Evolutionary conservation across 2,797 vertebrate species (phyloP).

Genomic region (Pogonophryne albipinna): DNA sequence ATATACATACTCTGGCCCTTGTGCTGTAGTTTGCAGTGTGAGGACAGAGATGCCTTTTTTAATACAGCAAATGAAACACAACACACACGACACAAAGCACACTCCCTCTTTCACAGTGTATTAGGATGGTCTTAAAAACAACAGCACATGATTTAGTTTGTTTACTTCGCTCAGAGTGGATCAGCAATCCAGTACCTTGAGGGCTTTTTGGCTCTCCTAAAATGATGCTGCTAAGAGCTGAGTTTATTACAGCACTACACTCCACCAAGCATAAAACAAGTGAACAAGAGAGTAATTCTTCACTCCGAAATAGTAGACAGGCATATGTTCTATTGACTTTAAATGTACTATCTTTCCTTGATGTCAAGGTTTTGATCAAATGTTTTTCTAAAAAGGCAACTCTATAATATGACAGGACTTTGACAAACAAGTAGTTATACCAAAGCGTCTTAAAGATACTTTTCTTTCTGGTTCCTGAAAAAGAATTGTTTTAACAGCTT

Average conservation of each 20-base stretch:
- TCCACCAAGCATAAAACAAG: neutral
- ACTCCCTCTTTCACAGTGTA: neutral
- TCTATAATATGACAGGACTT: too few relatives aligned
- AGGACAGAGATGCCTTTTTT: constrained; percentile 16
- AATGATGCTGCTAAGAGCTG: constrained; percentile 20
- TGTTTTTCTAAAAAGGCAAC: too few relatives aligned
- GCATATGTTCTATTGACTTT: neutral
- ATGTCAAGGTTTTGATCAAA: neutral
- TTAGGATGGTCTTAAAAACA: neutral
- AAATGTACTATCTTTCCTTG: neutral
- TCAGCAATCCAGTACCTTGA: constrained; percentile 4
- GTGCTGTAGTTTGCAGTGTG: constrained; percentile 6
- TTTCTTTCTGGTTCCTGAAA: too few relatives aligned
- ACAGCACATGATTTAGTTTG: constrained; percentile 8
- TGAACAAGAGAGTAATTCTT: neutral
- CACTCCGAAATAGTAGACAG: neutral
- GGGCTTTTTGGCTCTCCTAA: constrained; percentile 11
- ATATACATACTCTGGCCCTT: neutral
- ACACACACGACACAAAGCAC: constrained; percentile 15
- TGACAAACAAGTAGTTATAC: too few relatives aligned
- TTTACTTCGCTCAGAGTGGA: constrained; percentile 21
- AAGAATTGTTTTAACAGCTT: too few relatives aligned
- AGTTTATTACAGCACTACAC: constrained; percentile 3
- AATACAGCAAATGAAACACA: constrained; percentile 5
- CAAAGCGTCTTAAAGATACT: too few relatives aligned